A percentile compares a stretch with the other conserved stretches of the same genome.
phyloP scores from a whole-genome alignment of 2,113 vertebrate species.

The Ranitomeya variabilis region DNA sequence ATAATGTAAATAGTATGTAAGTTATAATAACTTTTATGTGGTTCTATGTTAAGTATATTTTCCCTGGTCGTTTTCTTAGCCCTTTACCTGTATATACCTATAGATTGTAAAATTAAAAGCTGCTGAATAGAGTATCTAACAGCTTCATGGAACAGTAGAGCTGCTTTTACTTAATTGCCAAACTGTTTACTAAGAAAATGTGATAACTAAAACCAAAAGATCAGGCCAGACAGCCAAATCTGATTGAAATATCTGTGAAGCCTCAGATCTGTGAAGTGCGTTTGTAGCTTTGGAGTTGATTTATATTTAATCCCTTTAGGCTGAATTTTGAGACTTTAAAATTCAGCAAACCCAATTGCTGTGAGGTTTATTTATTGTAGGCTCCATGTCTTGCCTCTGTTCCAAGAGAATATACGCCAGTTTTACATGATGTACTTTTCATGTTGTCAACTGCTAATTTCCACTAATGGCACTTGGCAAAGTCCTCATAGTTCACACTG shows the following conservation, averaged over 20 bases:
- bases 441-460: constrained; percentile 56
- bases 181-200: background rate
- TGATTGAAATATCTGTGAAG: background rate
- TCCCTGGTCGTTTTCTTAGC: too few species aligned
- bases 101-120: background rate
- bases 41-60: too few species aligned
- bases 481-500: constrained; percentile 44
- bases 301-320: background rate
- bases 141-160: background rate
- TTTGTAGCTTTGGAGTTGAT: background rate
- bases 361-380: constrained; percentile 23
- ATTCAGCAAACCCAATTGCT: constrained; percentile 2
- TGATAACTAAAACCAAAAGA: background rate
- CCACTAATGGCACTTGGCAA: constrained; percentile 53
- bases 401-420: constrained; percentile 30
- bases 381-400: constrained; percentile 17
- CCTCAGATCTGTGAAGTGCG: background rate
- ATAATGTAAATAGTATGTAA: too few species aligned
- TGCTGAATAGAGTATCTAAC: background rate
- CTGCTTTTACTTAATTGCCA: background rate
- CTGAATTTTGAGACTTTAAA: constrained; percentile 11
- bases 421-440: constrained; percentile 56
- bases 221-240: background rate
- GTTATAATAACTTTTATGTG: too few species aligned
- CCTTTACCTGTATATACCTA: too few species aligned